phyloP scores from a whole-genome alignment of 1,140 invertebrate genomes.

The Drosophila tropicalis region DNA sequence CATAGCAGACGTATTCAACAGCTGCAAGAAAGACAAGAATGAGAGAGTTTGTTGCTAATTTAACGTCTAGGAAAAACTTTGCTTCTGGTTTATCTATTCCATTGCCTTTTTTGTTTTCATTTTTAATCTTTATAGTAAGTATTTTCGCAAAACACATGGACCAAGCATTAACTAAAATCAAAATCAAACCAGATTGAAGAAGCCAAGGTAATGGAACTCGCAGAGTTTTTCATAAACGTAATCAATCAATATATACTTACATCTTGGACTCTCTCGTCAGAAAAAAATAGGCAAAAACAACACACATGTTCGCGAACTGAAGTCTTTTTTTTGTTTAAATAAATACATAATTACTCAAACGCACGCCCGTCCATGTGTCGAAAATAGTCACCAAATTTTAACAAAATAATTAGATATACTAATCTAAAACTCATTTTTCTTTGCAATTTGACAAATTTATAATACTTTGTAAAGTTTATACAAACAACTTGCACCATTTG shows the following conservation, averaged over 20 bases:
- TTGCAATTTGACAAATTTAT: too few relatives aligned
- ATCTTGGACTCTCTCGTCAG: conserved; percentile 20
- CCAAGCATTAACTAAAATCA: conserved; percentile 40
- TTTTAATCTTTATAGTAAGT: conserved; percentile 47
- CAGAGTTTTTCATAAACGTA: conserved; percentile 63
- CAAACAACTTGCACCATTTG: too few relatives aligned
- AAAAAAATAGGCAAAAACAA: conserved; percentile 19
- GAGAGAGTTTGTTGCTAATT: conserved; percentile 27
- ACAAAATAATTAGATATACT: not conserved
- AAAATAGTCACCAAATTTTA: conserved; percentile 67
- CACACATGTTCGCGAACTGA: conserved; percentile 31
- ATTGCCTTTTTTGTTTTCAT: conserved; percentile 65
- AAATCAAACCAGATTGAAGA: conserved; percentile 43
- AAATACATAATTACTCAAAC: conserved; percentile 23
- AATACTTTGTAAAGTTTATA: too few relatives aligned
- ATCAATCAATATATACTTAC: conserved; percentile 59
- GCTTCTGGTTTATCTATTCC: conserved; percentile 77
- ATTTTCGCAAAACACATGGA: conserved; percentile 80
- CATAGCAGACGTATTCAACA: conserved; percentile 78
- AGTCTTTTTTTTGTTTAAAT: not conserved
- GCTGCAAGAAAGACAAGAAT: conserved; percentile 56
- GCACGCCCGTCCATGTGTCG: conserved; percentile 69
- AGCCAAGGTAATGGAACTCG: conserved; percentile 82
- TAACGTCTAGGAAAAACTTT: conserved; percentile 65
- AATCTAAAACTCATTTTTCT: too few relatives aligned